Percentiles rank a stretch among this genome's conserved stretches.
phyloP scores from a whole-genome alignment of 2,888 invertebrate species.

The Eupithecia dodoneata region DNA sequence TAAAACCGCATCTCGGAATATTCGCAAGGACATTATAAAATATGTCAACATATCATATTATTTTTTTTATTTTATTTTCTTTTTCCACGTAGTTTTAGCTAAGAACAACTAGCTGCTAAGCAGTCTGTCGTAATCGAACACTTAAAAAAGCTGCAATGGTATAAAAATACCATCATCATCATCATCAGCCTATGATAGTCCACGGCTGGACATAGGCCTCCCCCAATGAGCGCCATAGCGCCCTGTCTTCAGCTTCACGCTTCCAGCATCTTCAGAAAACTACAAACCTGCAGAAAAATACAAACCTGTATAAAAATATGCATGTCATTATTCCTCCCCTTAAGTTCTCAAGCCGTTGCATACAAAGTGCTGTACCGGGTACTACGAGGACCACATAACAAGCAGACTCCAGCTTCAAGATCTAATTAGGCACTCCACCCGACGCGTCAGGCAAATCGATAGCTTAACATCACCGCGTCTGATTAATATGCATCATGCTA shows the following conservation, averaged over 20 bases:
- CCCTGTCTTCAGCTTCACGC: too few relatives aligned
- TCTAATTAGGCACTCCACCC: constrained; percentile 26
- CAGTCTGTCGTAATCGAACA: not conserved
- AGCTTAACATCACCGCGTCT: constrained; percentile 44
- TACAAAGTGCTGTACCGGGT: not conserved
- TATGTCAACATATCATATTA: too few relatives aligned
- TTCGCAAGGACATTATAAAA: too few relatives aligned
- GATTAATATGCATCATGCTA: constrained; percentile 50
- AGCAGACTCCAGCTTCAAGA: constrained; percentile 14
- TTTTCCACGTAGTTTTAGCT: not conserved
- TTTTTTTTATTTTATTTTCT: too few relatives aligned
- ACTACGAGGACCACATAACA: not conserved
- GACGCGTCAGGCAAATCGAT: constrained; percentile 38
- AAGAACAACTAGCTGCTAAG: not conserved
- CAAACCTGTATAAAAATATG: not conserved
- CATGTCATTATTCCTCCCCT: not conserved
- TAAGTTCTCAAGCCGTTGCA: not conserved
- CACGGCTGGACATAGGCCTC: too few relatives aligned
- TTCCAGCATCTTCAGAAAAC: too few relatives aligned
- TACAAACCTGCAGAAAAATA: too few relatives aligned
- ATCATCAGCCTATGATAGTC: too few relatives aligned
- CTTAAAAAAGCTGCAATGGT: not conserved
- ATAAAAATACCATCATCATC: too few relatives aligned
- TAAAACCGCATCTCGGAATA: too few relatives aligned
- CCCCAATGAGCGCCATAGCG: too few relatives aligned